Evolutionary conservation across 2,113 vertebrate species (phyloP), one percentile per base, ranked within the genome.

Genomic region (Nanorana parkeri): DNA sequence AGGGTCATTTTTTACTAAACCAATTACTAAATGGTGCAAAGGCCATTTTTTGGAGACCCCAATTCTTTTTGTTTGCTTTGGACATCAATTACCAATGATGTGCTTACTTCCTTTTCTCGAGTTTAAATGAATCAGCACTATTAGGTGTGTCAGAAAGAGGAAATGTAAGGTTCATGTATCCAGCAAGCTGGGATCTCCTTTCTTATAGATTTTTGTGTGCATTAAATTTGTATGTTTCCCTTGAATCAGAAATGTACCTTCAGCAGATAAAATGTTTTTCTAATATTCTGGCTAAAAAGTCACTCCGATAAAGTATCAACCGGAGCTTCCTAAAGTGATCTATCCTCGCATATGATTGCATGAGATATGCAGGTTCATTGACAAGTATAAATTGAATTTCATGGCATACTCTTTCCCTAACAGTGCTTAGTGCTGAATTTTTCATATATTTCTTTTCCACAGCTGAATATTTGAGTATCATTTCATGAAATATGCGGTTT

Each of bases 401-500:
- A 78, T 26, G 28, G 63, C 60, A 63, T 77, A 64, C 58, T 64
- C 74, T 77, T 77, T 41, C 32, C 74, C 58, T 67, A 78, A 78
- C 76, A 52, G 51, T 56, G 76, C 41, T 67, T 66, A 78, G 24
- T 67, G 63, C 76, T 66, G 63, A 64, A 78, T 78, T 67, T 78
- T 78, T 67, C 61, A 66, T 78, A 65, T 54, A 78, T 78, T 78
- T 67, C 76, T 66, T 65, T 78, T 29, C 63, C 51, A 55, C 61
- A 67, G 47, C 47, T 67, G 76, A 78, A 78, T 78, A 78, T 78
- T 78, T 78, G 36, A 78, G 76, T 67, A 78, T 67, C 76, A 67
- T 78, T 78, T 78, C 55, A 78, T 78, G 76, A 78, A 78, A 78
- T 78, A 78, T 66, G 63, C 51, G 61, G 60, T 28, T 55, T 78